Evolutionary conservation across 2,888 invertebrate genomes (phyloP), one percentile per base, ranked within the genome.

Genomic region (Amiota minor): DNA sequence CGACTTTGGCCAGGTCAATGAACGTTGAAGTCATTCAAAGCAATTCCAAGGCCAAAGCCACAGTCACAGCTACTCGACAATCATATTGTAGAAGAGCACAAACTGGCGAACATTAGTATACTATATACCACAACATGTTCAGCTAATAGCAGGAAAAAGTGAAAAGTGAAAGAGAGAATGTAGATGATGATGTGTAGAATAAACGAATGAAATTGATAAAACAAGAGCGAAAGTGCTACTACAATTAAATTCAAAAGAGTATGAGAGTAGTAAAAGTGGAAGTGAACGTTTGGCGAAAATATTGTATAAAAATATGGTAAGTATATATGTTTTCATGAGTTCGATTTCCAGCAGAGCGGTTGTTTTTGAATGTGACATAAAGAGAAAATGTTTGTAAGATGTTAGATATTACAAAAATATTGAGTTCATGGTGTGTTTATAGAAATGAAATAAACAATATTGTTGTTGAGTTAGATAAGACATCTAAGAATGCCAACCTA

Each of bases 31-130:
- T 67, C 76, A 78, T 76, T 78, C 81, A 80, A 77, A 83, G 79
- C 86, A 75, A 81, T 85, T 82, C 86, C 88, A 88, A 88, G 87
- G 87, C 87, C 88, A 88, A 86, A 87, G 86, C 85, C 86, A 78
- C 76, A 61, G 49, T 18, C 16, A 45, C 14, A 35, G 35, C 23
- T 23, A 23, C 23, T 3, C 23, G 23, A 6, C 35, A 35, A 35
- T 8, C 35, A 35, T 35, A n/a, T n/a, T n/a, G n/a, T n/a, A 6
- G 20, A 14, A 12, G 53, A 50, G 53, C 6, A n/a, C n/a, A n/a
- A 50, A n/a, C 12, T 2, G 11, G 53, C 53, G 12, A 50, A n/a
- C 3, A 50, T n/a, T n/a, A n/a, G 4, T n/a, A n/a, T n/a, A n/a
- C n/a, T n/a, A n/a, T n/a, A n/a, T n/a, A 56, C 56, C 1, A 56